Evolutionary conservation across 35 echinoderm and acorn worm species (phyloP).

Genomic region (Holothuria glaberrima): DNA sequence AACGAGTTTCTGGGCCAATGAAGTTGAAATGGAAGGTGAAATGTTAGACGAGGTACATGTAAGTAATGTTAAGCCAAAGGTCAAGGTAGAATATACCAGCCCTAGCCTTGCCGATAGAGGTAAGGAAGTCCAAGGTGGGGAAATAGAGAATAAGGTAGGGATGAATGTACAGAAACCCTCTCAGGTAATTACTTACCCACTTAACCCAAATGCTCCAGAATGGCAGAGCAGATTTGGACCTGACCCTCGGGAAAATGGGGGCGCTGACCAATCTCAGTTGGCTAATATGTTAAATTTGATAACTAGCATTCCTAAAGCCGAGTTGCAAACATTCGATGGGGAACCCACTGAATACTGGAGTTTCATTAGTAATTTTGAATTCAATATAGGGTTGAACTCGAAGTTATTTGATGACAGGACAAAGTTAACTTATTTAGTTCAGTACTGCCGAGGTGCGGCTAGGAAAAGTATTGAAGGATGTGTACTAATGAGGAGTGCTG

Average conservation of each 20-base stretch:
- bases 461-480: conserved; percentile 59
- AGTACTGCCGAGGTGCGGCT: too few relatives aligned
- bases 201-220: too few relatives aligned
- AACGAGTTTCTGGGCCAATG: too few relatives aligned
- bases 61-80: conserved; percentile 8
- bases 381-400: conserved; percentile 16
- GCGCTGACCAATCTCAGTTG: neutral
- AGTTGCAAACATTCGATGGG: conserved; percentile 57
- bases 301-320: conserved; percentile 57
- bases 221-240: neutral
- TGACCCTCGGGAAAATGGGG: neutral
- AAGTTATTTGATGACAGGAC: conserved; percentile 25
- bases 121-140: too few relatives aligned
- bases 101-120: neutral
- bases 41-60: too few relatives aligned
- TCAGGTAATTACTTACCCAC: too few relatives aligned
- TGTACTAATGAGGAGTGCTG: neutral
- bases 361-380: conserved; percentile 52
- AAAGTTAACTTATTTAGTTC: conserved; percentile 55
- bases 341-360: too few relatives aligned
- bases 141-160: too few relatives aligned
- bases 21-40: too few relatives aligned
- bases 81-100: neutral
- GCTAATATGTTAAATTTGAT: too few relatives aligned
- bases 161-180: too few relatives aligned